A percentile compares a stretch with the other conserved stretches of the same genome.
phyloP scores from a whole-genome alignment of 2,113 vertebrate genomes.

The Glaucidium brasilianum region DNA sequence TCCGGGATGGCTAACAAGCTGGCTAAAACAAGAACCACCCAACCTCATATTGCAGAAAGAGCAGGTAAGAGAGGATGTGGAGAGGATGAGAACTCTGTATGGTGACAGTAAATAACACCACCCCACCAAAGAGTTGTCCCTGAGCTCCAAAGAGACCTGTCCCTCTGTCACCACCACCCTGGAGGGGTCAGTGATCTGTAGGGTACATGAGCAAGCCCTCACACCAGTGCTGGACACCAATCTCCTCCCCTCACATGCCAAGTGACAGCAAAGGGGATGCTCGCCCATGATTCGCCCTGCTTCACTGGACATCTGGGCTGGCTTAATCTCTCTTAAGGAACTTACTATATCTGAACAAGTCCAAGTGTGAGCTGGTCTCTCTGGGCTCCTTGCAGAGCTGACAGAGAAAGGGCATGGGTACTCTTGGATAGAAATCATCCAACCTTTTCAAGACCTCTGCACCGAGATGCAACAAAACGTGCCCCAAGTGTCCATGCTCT shows the following conservation, averaged over 20 bases:
- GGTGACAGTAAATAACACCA: background rate
- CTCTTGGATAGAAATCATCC: background rate
- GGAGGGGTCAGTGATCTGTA: background rate
- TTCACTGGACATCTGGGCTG: background rate
- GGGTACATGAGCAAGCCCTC: background rate
- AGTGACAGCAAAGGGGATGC: background rate
- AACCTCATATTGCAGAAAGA: background rate
- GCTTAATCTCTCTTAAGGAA: background rate
- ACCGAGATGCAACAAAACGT: background rate
- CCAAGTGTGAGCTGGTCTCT: background rate
- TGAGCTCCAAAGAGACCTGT: background rate
- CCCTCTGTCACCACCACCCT: background rate
- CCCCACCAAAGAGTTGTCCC: background rate
- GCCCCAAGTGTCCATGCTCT: background rate
- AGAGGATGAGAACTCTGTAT: rapidly evolving
- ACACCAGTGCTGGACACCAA: background rate
- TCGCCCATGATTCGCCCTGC: rapidly evolving
- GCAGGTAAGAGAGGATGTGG: background rate
- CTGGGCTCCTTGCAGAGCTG: background rate
- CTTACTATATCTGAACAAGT: background rate
- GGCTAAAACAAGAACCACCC: background rate
- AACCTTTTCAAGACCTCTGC: background rate
- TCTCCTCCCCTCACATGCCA: rapidly evolving
- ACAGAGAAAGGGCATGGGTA: background rate
- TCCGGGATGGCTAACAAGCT: background rate